Conservation (phyloP, 92 coral and sea anemone genomes). For the Metridium senile region DNA sequence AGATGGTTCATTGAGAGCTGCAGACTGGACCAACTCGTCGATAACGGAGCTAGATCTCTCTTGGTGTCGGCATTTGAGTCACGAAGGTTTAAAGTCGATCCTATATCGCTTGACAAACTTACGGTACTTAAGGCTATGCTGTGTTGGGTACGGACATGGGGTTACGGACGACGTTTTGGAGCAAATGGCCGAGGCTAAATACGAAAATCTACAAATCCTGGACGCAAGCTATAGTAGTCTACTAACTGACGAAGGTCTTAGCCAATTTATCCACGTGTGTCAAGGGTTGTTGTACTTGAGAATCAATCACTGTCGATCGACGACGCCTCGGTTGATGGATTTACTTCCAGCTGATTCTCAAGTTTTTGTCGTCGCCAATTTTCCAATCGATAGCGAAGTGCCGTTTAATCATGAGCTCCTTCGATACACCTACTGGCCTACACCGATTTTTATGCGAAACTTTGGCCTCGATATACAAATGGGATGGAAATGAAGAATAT, state of each 20-base stretch:
- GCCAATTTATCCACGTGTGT: conserved; percentile 40
- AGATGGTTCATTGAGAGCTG: conserved; percentile 45
- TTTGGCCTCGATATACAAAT: conserved; percentile 65
- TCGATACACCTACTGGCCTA: conserved; percentile 50
- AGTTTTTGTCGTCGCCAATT: conserved; percentile 83
- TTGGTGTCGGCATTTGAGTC: conserved; percentile 83
- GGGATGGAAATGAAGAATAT: conserved; percentile 32
- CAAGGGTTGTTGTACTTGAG: conserved; percentile 62
- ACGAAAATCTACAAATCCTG: conserved; percentile 58
- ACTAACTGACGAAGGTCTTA: conserved; percentile 64
- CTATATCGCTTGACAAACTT: conserved; percentile 63
- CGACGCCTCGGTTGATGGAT: conserved; percentile 66
- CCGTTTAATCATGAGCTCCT: conserved; percentile 7
- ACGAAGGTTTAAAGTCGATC: conserved; percentile 64
- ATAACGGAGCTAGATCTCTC: conserved; percentile 84
- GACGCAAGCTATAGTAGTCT: conserved; percentile 86
- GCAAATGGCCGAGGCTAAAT: conserved; percentile 49
- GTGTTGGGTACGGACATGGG: conserved; percentile 96
- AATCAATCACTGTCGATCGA: conserved; percentile 74
- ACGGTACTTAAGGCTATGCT: conserved; percentile 74
- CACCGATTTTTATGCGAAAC: conserved; percentile 55
- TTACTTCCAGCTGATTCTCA: conserved; percentile 56
- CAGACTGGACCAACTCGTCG: conserved; percentile 67
- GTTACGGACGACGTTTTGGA: conserved; percentile 77
- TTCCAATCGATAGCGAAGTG: conserved; percentile 50